Base-by-base conservation (phyloP, 2,888 invertebrate species). In the Orchesellides sinensis region DNA sequence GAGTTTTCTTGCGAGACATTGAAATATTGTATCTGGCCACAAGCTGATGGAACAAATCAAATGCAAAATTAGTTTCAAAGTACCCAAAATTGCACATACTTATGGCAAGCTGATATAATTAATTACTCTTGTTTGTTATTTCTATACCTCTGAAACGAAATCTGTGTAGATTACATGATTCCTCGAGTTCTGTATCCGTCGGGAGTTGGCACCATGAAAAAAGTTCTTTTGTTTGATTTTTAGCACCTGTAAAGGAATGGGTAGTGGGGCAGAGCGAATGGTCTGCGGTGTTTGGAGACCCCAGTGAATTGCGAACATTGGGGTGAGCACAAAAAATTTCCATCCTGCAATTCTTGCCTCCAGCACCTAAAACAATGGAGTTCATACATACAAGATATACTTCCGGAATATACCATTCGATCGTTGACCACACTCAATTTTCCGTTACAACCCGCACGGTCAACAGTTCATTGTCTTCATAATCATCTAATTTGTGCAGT, bases 281-380 rank as follows among this genome's bases (percentile, higher is more conserved):
- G 88, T 84, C 80, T 88, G 87, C 1, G 86, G 87, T 2, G 87
- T 93, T 89, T 96, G 96, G 2, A 97, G 91, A 0, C 96, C 96
- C 95, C 96, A 96, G 89, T 97, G 97, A 69, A 95, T 95, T 0
- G 96, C 96, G 91, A 96, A 97, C 63, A 96, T 93, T 0, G 96
- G 96, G 0, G 96, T 95, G 12, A 97, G 92, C 0, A 97, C 96
- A 89, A 93, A 93, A 91, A 97, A 96, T 89, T 95, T 94, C 91
- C 95, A 97, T 6, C 96, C 96, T 59, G 96, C 94, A 32, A 96
- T 93, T 89, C 93, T 96, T 95, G 96, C 96, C 91, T 97, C 97
- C 91, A 96, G 96, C 45, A 96, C 96, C 96, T 96, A 91, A 91
- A 65, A 52, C 10, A 49, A 49, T n/a, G n/a, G n/a, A n/a, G n/a